Conservation (phyloP, 2,888 invertebrate species). For the Campaea margaritaria region DNA sequence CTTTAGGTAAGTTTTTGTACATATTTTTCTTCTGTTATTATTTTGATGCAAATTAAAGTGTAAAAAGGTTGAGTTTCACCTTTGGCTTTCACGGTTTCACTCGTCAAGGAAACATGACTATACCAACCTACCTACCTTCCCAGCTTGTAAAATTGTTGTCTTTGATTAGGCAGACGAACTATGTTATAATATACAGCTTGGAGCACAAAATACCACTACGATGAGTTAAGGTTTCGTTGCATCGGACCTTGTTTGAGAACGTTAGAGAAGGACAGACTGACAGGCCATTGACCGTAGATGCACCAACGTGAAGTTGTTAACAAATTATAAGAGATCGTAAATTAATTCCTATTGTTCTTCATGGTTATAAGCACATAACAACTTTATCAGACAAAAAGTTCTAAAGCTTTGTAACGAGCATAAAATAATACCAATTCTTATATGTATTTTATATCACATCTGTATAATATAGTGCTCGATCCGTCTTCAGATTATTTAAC, state of each 20-base stretch:
- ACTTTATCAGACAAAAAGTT: too few relatives aligned
- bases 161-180: neutral
- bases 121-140: too few relatives aligned
- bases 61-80: neutral
- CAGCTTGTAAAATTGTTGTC: neutral
- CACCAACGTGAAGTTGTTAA: conserved; percentile 32
- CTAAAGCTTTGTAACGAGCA: too few relatives aligned
- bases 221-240: neutral
- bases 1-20: conserved; percentile 45
- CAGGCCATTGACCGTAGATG: conserved; percentile 42
- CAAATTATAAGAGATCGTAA: conserved; percentile 1
- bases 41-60: neutral
- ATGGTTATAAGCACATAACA: too few relatives aligned
- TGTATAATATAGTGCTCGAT: too few relatives aligned
- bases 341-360: neutral
- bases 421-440: too few relatives aligned
- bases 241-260: neutral
- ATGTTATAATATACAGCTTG: neutral
- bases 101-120: neutral
- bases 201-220: conserved; percentile 1
- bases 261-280: conserved; percentile 38
- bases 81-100: too few relatives aligned
- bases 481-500: too few relatives aligned
- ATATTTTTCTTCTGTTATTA: conserved; percentile 11
- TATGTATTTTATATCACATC: too few relatives aligned